phyloP scores from a whole-genome alignment of 2,797 vertebrate species.

The Sebastes iracundus region DNA sequence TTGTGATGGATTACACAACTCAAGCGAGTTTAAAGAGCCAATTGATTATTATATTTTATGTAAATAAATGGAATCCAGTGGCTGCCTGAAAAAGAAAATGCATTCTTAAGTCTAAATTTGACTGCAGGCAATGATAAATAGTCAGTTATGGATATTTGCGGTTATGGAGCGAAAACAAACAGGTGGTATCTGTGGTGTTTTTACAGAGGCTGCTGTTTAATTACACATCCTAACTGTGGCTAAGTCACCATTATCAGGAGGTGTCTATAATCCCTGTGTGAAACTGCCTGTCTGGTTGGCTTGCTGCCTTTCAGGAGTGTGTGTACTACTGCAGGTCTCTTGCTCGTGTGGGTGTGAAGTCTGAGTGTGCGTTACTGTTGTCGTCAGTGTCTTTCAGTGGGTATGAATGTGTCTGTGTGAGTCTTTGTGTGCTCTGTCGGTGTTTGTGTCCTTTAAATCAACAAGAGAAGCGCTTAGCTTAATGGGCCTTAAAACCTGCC shows the following conservation, averaged over 20 bases:
- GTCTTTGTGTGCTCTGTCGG: slow-evolving; percentile 9
- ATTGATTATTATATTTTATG: not conserved
- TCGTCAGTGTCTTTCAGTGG: slow-evolving; percentile 20
- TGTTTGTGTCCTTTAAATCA: slow-evolving; percentile 52
- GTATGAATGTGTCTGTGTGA: slow-evolving; percentile 5
- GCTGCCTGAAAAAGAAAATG: not conserved
- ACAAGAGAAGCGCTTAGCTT: slow-evolving; percentile 39
- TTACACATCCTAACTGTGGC: not conserved
- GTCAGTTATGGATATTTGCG: not conserved
- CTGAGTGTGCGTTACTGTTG: slow-evolving; percentile 27
- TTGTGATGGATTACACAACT: not conserved
- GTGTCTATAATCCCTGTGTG: slow-evolving; percentile 8
- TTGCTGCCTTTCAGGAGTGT: slow-evolving; percentile 34
- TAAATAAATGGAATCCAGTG: not conserved
- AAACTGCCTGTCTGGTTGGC: slow-evolving; percentile 36
- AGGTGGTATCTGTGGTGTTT: not conserved
- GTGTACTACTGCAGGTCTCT: slow-evolving; percentile 32
- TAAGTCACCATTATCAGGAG: not conserved
- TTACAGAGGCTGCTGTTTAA: not conserved
- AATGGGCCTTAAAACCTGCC: slow-evolving; percentile 54
- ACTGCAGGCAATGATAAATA: not conserved
- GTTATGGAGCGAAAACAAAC: not conserved
- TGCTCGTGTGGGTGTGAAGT: slow-evolving; percentile 45
- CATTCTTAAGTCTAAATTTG: not conserved
- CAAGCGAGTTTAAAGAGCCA: not conserved